Base-by-base conservation (phyloP, 2,888 invertebrate genomes). In the Tuberolachnus salignus region DNA sequence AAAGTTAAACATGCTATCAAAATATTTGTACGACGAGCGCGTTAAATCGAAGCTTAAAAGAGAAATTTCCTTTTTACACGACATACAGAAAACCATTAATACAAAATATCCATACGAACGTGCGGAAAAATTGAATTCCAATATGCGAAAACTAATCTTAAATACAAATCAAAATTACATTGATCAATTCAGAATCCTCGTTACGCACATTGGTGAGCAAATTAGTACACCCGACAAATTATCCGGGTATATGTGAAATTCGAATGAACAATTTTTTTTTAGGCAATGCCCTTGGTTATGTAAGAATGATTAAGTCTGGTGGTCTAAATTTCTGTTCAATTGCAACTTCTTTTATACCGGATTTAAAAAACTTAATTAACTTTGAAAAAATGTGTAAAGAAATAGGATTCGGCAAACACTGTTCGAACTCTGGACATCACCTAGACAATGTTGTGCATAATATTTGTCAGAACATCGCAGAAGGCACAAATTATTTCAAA, bases 11-110 rank as follows among this genome's bases (percentile, higher is more conserved):
- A 92, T 92, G 0, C 95, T 99, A 85, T 98, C 98, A 0, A 97
- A 98, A 86, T 98, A 98, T 85, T 90, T 99, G 86, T 98, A 93
- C 85, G 98, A 98, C 85, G 99, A 99, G 86, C 97, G 97, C 84
- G 97, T 99, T 70, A 97, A 98, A 86, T 97, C 97, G 0, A 89
- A 96, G 80, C 88, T 99, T 3, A 89, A 95, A 82, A 95, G 96
- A 86, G 97, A 97, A 85, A 88, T 94, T 81, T 90, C 93, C 82
- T 91, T 90, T 84, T 94, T 96, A 84, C 89, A 91, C 81, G 96
- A 97, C 84, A 90, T 89, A 83, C 89, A 90, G 83, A 87, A 86
- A 81, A 87, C 88, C 64, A 87, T 89, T 82, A 89, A 90, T 83
- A 90, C 91, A 83, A 91, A 90, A 85, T 93, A 92, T 86, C 91